phyloP scores from a whole-genome alignment of 2,797 vertebrate species.

The Cryptoprocta ferox region DNA sequence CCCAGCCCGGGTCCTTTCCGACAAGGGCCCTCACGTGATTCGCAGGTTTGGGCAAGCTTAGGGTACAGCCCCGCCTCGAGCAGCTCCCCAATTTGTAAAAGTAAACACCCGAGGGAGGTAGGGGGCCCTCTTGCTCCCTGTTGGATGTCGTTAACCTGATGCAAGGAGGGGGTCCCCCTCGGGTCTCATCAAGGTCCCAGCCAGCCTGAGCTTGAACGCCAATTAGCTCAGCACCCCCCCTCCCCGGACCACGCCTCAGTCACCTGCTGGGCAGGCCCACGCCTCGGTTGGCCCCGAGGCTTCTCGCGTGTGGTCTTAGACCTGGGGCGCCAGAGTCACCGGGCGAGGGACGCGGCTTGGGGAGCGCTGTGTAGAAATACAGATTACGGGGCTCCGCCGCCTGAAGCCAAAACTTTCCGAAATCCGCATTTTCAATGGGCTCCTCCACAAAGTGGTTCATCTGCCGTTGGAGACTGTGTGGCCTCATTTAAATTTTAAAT shows the following conservation, averaged over 20 bases:
- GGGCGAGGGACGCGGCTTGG: fast-evolving
- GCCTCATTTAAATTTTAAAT: constrained; percentile 15
- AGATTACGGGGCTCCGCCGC: background rate
- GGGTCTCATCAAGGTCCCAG: constrained; percentile 38
- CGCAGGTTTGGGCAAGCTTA: constrained; percentile 67
- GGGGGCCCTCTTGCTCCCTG: background rate
- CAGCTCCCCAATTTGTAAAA: background rate
- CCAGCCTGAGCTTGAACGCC: constrained; percentile 67
- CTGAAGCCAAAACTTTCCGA: background rate
- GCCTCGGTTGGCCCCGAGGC: constrained; percentile 17
- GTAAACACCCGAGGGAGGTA: constrained; percentile 36
- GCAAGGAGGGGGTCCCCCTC: background rate
- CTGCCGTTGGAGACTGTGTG: background rate
- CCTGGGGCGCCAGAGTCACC: background rate
- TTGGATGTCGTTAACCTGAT: background rate
- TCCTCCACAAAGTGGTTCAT: constrained; percentile 59
- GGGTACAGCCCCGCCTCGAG: background rate
- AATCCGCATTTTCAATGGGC: background rate
- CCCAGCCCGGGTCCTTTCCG: background rate
- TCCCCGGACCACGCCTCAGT: constrained; percentile 68
- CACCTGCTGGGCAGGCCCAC: constrained; percentile 73
- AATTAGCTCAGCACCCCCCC: constrained; percentile 30
- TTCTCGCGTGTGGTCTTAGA: constrained; percentile 6
- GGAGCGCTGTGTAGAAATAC: background rate
- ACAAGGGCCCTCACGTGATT: background rate